Conservation (phyloP, 2,113 vertebrate species). For the Lathamus discolor region DNA sequence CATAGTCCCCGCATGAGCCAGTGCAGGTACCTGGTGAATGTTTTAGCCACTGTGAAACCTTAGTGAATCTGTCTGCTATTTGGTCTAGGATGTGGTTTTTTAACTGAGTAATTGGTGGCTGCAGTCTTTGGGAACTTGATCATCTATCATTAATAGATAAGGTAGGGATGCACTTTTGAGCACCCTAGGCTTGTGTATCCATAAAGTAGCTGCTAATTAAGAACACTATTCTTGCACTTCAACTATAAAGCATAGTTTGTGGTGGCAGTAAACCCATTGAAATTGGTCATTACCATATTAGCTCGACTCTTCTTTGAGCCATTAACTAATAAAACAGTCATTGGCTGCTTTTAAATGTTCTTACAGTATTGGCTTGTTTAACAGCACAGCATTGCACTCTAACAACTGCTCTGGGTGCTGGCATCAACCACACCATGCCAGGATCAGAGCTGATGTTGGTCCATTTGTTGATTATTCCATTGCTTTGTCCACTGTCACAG, state of each 20-base stretch:
- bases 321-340: slow-evolving; percentile 69
- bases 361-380: neutral
- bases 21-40: neutral
- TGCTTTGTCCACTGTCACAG: neutral
- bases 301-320: slow-evolving; percentile 51
- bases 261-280: slow-evolving; percentile 47
- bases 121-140: neutral
- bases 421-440: neutral
- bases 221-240: slow-evolving; percentile 25
- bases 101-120: neutral
- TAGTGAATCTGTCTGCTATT: neutral
- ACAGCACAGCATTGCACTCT: neutral
- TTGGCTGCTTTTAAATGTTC: slow-evolving; percentile 63
- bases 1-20: neutral
- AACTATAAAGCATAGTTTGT: slow-evolving; percentile 50
- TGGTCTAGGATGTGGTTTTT: neutral
- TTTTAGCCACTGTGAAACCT: neutral
- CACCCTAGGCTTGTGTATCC: neutral
- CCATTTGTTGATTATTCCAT: neutral
- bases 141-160: neutral
- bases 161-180: neutral
- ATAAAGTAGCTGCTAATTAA: slow-evolving; percentile 66
- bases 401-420: neutral
- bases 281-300: slow-evolving; percentile 62
- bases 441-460: neutral